These are phyloP conservation scores for Andrena dorsata DNA, from an alignment of 2,888 invertebrate species.

Conservation along the genomic window DNA sequence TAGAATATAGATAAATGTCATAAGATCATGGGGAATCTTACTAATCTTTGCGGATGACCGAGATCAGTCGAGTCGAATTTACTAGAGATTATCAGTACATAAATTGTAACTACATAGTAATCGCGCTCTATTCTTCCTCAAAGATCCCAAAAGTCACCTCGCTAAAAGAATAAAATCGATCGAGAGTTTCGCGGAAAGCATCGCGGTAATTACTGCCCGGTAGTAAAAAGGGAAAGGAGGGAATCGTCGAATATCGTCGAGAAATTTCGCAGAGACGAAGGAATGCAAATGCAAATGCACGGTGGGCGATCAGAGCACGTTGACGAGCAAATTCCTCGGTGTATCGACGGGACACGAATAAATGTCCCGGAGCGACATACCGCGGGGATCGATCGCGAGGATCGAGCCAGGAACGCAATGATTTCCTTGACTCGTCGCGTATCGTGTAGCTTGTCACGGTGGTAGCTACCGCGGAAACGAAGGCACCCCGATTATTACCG, in stretches of 20 bases:
- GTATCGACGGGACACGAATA: conserved; percentile 23
- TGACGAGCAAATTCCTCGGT: conserved; percentile 33
- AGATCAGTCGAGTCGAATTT: too few species aligned
- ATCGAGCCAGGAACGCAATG: conserved; percentile 52
- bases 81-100: too few species aligned
- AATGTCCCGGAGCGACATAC: not conserved
- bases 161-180: not conserved
- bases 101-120: too few species aligned
- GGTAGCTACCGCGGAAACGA: conserved; percentile 59
- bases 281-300: conserved; percentile 15
- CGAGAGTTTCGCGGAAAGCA: not conserved
- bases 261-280: not conserved
- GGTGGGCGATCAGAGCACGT: conserved; percentile 27
- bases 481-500: conserved; percentile 69
- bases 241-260: not conserved
- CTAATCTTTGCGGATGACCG: too few species aligned
- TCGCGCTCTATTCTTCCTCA: too few species aligned
- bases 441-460: conserved; percentile 55
- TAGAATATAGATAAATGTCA: conserved; percentile 14
- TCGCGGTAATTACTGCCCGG: too few species aligned
- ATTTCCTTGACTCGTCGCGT: conserved; percentile 51
- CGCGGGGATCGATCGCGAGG: conserved; percentile 35
- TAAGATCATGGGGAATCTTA: too few species aligned
- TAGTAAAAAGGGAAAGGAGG: conserved; percentile 1
- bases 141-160: too few species aligned